These are phyloP conservation scores for Apistogramma diplotaenia DNA, from an alignment of 2,113 vertebrate genomes.

Conservation along the genomic window DNA sequence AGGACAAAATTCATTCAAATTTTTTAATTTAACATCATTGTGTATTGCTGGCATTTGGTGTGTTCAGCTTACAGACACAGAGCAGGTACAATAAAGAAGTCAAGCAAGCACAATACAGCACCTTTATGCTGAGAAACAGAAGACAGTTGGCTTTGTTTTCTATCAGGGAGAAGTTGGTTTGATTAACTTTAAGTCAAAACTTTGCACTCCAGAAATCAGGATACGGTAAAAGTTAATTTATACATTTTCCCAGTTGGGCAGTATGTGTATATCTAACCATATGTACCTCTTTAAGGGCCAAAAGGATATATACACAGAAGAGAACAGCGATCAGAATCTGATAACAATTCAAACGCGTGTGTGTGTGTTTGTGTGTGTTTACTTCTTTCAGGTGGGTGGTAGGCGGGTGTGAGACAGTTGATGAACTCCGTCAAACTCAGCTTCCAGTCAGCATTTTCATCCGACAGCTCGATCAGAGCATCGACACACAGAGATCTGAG, in stretches of 20 bases:
- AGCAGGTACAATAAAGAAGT: too few relatives aligned
- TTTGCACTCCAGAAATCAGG: not conserved
- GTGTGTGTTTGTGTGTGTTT: constrained; percentile 18
- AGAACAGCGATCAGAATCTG: not conserved
- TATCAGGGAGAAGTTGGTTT: not conserved
- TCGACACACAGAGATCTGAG: constrained; percentile 90
- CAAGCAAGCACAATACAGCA: too few relatives aligned
- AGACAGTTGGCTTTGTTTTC: not conserved
- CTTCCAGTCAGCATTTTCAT: constrained; percentile 96
- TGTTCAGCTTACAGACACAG: not conserved
- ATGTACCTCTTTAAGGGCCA: not conserved
- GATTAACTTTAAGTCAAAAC: too few relatives aligned
- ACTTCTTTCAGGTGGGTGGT: constrained; percentile 91
- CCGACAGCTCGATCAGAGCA: constrained; percentile 91
- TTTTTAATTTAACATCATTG: too few relatives aligned
- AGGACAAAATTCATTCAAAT: not conserved
- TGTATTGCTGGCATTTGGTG: not conserved
- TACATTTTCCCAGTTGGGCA: not conserved
- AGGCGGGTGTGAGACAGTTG: constrained; percentile 89
- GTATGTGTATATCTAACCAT: not conserved
- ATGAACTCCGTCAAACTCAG: constrained; percentile 91
- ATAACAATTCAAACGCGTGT: too few relatives aligned
- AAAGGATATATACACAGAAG: not conserved
- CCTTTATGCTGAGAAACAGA: too few relatives aligned
- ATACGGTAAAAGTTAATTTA: too few relatives aligned